Percentiles rank a stretch among this genome's conserved stretches.
Conservation (phyloP, 2,797 vertebrate species). For the Melanotaenia parkinsoni region DNA sequence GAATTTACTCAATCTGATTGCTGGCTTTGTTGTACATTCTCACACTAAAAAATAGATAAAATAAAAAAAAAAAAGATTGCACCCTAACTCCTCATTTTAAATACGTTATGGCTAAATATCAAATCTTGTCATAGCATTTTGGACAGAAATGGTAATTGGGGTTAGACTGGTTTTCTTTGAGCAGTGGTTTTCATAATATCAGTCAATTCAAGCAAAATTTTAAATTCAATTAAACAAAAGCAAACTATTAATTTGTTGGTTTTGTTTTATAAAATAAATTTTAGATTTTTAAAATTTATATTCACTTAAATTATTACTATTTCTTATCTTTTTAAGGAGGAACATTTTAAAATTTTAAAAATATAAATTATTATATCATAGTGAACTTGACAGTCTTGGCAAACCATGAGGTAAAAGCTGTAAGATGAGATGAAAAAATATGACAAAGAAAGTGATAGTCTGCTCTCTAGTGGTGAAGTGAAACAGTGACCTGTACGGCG, state of each 20-base stretch:
- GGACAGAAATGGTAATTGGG: constrained; percentile 22
- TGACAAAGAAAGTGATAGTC: constrained; percentile 70
- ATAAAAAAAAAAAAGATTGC: constrained; percentile 38
- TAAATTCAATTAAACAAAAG: constrained; percentile 10
- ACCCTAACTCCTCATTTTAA: constrained; percentile 32
- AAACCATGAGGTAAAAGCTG: constrained; percentile 15
- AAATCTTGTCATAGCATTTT: constrained; percentile 27
- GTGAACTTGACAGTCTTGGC: constrained; percentile 15
- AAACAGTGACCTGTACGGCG: constrained; percentile 19
- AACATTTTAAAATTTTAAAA: not conserved
- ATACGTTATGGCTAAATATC: constrained; percentile 37
- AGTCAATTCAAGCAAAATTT: constrained; percentile 20
- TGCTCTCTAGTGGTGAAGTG: constrained; percentile 80
- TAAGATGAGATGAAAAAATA: constrained; percentile 25
- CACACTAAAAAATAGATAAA: constrained; percentile 31
- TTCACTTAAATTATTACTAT: not conserved
- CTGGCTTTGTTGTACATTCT: constrained; percentile 53
- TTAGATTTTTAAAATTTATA: not conserved
- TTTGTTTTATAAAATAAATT: not conserved
- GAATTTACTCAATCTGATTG: constrained; percentile 55
- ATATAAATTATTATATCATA: not conserved
- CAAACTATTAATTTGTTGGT: no score
- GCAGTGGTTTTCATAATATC: constrained; percentile 12
- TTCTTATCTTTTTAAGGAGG: not conserved
- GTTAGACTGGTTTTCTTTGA: constrained; percentile 22